A percentile compares a stretch with the other conserved stretches of the same genome.
Evolutionary conservation across 2,888 invertebrate species (phyloP).

Genomic region (Elysia crispata): DNA sequence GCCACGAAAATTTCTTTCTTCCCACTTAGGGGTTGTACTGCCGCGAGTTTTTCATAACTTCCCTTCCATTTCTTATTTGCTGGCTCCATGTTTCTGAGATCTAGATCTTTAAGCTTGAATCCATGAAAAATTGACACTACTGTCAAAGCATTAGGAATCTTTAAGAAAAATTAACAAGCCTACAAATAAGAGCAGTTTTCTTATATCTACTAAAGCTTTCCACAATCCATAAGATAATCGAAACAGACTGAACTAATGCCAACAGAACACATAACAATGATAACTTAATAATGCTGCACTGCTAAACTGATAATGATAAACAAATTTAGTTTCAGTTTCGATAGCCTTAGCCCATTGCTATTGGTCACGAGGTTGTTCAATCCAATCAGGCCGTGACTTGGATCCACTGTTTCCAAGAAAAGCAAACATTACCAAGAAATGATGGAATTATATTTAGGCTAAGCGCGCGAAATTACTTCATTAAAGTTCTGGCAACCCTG

Average conservation of each 20-base stretch:
- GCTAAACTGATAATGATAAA: constrained; percentile 4
- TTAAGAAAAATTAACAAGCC: too few species aligned
- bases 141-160: background rate
- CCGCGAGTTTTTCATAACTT: background rate
- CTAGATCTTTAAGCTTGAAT: background rate
- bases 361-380: background rate
- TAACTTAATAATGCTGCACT: too few species aligned
- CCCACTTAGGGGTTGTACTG: background rate
- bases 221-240: constrained; percentile 1
- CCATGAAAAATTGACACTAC: constrained; percentile 4
- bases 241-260: background rate
- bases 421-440: background rate
- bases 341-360: background rate
- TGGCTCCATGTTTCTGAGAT: constrained; percentile 9
- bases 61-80: constrained; percentile 12
- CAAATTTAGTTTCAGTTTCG: background rate
- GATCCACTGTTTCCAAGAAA: too few species aligned
- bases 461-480: constrained; percentile 4
- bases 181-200: background rate
- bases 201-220: background rate
- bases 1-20: background rate
- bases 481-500: background rate
- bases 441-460: constrained; percentile 4
- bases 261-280: constrained; percentile 1
- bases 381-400: background rate